Percentiles rank a stretch among this genome's conserved stretches.
phyloP scores from a whole-genome alignment of 2,113 vertebrate species.

The Hyperoodon ampullatus region DNA sequence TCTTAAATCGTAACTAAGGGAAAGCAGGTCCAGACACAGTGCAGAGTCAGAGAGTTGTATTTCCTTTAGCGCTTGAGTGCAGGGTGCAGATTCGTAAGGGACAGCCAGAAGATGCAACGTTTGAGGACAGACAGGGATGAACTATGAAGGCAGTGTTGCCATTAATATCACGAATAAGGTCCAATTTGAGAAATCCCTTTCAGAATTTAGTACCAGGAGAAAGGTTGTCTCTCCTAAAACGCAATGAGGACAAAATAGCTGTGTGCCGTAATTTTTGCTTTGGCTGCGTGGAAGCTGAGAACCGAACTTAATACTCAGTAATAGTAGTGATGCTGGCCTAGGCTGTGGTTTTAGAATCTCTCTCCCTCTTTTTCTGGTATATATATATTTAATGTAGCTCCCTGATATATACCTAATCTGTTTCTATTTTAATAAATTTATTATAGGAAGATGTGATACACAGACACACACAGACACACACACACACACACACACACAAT shows the following conservation, averaged over 20 bases:
- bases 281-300: neutral
- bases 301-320: neutral
- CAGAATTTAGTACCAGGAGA: neutral
- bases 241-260: neutral
- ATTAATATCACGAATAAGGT: neutral
- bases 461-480: neutral
- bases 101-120: neutral
- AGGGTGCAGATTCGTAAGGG: accelerated
- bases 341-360: neutral
- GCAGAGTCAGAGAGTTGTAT: neutral
- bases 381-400: neutral
- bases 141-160: neutral
- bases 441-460: neutral
- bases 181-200: neutral
- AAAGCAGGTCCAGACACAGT: neutral
- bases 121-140: neutral
- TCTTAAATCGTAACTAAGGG: neutral
- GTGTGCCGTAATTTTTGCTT: neutral
- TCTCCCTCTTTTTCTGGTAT: neutral
- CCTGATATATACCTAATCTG: neutral
- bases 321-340: too few species aligned
- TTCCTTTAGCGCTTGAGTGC: neutral
- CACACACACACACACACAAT: neutral
- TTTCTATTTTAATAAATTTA: neutral
- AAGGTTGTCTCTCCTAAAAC: neutral